These are phyloP conservation scores for Phalacrocorax carbo DNA, from an alignment of 2,113 vertebrate species.

Conservation along the genomic window DNA sequence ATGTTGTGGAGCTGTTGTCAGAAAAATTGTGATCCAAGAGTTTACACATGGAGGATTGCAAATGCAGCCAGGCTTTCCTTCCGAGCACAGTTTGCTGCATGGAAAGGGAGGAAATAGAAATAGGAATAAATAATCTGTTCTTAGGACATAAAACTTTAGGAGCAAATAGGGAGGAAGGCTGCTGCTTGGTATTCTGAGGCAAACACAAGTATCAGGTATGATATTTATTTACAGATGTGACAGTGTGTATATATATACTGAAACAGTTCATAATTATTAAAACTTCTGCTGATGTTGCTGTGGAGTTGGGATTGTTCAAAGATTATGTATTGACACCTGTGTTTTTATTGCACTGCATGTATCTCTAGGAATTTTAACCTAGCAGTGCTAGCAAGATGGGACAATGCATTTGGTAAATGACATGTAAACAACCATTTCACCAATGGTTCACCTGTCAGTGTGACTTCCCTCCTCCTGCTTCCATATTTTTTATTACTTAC, in stretches of 20 bases:
- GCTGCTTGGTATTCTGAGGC: neutral
- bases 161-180: neutral
- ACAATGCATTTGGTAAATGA: neutral
- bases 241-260: neutral
- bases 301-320: neutral
- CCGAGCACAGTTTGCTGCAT: neutral
- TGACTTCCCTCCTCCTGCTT: neutral
- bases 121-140: neutral
- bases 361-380: neutral
- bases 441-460: neutral
- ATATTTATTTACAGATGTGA: neutral
- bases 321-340: neutral
- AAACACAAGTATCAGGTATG: neutral
- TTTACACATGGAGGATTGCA: neutral
- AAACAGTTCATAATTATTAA: neutral
- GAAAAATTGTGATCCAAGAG: neutral
- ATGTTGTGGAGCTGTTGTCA: neutral
- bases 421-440: neutral
- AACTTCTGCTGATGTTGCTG: neutral
- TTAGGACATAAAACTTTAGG: neutral
- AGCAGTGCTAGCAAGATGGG: too few relatives aligned
- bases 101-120: neutral
- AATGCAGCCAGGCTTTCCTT: neutral
- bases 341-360: neutral
- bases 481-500: neutral